Base-by-base conservation (phyloP, 2,888 invertebrate species). In the Lamellibrachia columna region DNA sequence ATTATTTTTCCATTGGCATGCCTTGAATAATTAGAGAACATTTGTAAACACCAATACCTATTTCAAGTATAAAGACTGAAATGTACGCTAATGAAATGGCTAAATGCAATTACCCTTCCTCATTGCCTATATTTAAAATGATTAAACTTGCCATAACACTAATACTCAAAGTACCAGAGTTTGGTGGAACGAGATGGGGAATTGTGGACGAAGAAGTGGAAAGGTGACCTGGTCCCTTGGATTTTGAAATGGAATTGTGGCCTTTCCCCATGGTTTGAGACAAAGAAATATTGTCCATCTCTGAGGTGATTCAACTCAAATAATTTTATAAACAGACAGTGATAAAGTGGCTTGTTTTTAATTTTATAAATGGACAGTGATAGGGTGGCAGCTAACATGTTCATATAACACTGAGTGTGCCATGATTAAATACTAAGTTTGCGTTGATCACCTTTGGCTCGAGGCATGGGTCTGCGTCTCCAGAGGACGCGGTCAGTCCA, bases 401-500 rank as follows among this genome's bases (percentile, higher is more conserved):
- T 22, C 75, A 75, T 75, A 58, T 8, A 75, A 11, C 22, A 75
- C 75, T 22, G n/a, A 6, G 22, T 75, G 15, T 75, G 75, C 22
- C 6, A 75, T 40, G 22, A 75, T 15, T 75, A 75, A 75, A 75
- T 6, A 22, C 75, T 22, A 75, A 75, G 75, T 75, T 22, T 91
- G 91, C 11, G 40, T 22, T 15, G 40, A 52, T 53, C 52, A 93
- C 93, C 93, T 93, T 92, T 92, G 52, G 58, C 58, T 52, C 90
- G n/a, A 40, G 94, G 93, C 11, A 94, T 91, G 7, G 93, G 92
- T 91, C 95, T 95, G 93, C 98, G 97, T 96, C 98, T 98, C 98
- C 99, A 99, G 93, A 99, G 97, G n/a, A 99, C 97, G 93, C 99
- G 97, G 97, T 99, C 99, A 0, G 99, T 99, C 99, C 99, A 99